phyloP scores from a whole-genome alignment of 2,888 invertebrate species.

The Thecophora atra region DNA sequence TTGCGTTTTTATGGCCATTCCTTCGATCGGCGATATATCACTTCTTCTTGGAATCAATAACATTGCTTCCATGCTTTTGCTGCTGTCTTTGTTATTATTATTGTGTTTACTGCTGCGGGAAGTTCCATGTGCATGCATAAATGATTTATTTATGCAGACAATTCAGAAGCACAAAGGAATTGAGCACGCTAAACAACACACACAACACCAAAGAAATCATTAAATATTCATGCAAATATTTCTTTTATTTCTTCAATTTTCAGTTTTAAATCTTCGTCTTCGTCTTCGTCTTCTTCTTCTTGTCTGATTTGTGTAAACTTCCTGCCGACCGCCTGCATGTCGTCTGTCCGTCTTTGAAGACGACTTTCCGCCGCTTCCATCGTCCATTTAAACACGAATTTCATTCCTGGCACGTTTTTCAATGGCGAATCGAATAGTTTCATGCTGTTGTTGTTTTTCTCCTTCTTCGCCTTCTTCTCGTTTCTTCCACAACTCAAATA shows the following conservation, averaged over 20 bases:
- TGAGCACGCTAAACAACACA: not conserved
- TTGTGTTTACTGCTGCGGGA: not conserved
- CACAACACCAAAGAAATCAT: not conserved
- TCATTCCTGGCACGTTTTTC: conserved; percentile 25
- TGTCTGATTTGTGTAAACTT: not conserved
- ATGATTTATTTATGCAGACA: conserved; percentile 24
- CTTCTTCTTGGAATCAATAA: conserved; percentile 30
- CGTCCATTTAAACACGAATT: conserved; percentile 8
- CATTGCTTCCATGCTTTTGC: not conserved
- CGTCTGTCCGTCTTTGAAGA: conserved; percentile 11
- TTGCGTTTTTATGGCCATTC: not conserved
- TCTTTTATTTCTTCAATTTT: conserved; percentile 12
- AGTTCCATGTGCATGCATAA: conserved; percentile 11
- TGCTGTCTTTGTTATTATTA: conserved; percentile 3
- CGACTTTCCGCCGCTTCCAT: not conserved
- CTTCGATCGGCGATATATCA: not conserved
- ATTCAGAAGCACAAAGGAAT: not conserved
- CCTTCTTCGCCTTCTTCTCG: too few species aligned
- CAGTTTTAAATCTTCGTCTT: not conserved
- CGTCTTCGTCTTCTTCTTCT: not conserved
- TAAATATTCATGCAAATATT: conserved; percentile 1
- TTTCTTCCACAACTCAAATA: too few species aligned
- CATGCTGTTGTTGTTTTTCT: conserved; percentile 6
- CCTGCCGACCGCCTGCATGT: conserved; percentile 7
- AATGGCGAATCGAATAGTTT: conserved; percentile 33